Evolutionary conservation across 2,113 vertebrate species (phyloP).

Genomic region (Odontophorus gujanensis): DNA sequence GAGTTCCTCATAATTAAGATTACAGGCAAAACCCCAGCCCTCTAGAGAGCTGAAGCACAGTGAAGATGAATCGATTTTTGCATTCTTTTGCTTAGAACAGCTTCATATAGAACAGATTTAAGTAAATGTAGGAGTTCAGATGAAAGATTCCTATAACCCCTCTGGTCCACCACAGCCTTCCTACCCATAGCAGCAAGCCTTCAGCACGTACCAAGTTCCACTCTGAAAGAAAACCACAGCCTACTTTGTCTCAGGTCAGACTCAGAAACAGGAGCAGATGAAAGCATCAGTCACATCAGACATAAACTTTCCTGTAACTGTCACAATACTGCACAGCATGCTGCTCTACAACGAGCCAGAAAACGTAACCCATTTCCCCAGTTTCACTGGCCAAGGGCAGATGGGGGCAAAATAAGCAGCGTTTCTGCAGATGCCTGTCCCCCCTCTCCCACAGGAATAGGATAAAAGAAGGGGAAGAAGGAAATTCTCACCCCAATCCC

Average conservation of each 20-base stretch:
- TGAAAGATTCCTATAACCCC: not conserved
- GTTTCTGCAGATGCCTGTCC: not conserved
- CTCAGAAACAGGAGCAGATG: not conserved
- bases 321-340: not conserved
- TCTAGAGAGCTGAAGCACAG: not conserved
- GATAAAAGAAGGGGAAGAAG: not conserved
- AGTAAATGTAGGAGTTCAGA: not conserved
- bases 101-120: not conserved
- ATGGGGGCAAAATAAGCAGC: not conserved
- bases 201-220: not conserved
- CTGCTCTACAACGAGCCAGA: not conserved
- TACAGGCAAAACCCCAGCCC: not conserved
- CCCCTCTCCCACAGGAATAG: not conserved
- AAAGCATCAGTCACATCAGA: not conserved
- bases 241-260: not conserved
- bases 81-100: not conserved
- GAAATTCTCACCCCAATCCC: not conserved
- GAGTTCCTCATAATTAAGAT: not conserved
- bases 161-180: not conserved
- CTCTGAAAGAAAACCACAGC: not conserved
- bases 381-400: not conserved
- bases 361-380: not conserved
- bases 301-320: not conserved
- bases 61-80: not conserved
- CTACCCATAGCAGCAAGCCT: not conserved